These are phyloP conservation scores for Falco columbarius DNA, from an alignment of 2,797 vertebrate genomes.

Conservation along the genomic window DNA sequence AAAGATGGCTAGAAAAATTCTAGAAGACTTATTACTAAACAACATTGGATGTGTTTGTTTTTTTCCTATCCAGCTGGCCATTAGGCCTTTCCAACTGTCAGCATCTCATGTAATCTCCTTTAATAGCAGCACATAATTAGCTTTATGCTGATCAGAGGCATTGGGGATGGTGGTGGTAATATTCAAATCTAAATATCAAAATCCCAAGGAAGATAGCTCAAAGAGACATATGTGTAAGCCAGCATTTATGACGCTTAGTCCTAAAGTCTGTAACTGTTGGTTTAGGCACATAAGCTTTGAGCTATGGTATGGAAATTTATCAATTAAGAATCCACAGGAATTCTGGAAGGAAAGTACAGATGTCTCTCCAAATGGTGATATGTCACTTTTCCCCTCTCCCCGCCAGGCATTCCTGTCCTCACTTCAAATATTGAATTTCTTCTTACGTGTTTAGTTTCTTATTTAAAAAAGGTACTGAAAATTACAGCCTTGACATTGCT, in stretches of 20 bases:
- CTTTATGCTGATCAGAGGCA: slow-evolving; percentile 73
- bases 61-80: slow-evolving; percentile 73
- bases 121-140: slow-evolving; percentile 76
- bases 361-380: slow-evolving; percentile 18
- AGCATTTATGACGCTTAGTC: slow-evolving; percentile 58
- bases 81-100: slow-evolving; percentile 80
- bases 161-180: slow-evolving; percentile 25
- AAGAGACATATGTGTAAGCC: slow-evolving; percentile 65
- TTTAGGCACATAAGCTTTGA: slow-evolving; percentile 62
- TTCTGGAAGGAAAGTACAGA: slow-evolving; percentile 46
- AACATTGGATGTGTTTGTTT: slow-evolving; percentile 35
- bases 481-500: background rate
- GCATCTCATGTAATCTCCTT: slow-evolving; percentile 73
- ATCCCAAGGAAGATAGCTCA: slow-evolving; percentile 65
- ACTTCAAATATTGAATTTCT: background rate
- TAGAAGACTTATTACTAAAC: slow-evolving; percentile 68
- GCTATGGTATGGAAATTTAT: slow-evolving; percentile 53
- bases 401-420: background rate
- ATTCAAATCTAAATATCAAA: slow-evolving; percentile 67
- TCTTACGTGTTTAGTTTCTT: background rate
- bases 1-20: slow-evolving; percentile 65
- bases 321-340: slow-evolving; percentile 54
- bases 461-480: background rate
- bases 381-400: background rate
- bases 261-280: slow-evolving; percentile 48